Conservation (phyloP, 2,113 vertebrate species). For the Salvator merianae region DNA sequence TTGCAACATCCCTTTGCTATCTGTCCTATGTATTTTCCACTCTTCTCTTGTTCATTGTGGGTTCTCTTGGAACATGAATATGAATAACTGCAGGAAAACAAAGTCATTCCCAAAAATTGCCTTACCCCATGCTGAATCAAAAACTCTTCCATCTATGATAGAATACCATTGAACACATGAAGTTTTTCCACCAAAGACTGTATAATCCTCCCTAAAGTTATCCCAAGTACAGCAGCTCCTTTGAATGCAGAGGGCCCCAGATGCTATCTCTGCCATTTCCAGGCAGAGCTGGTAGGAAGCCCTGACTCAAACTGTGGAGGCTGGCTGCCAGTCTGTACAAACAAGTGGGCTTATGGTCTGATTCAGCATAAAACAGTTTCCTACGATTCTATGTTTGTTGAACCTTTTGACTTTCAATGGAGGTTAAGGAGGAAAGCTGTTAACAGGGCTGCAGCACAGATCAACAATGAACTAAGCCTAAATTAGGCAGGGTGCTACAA, state of each 20-base stretch:
- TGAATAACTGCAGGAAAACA: background rate
- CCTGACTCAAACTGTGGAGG: too few relatives aligned
- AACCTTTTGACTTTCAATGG: background rate
- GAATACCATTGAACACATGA: background rate
- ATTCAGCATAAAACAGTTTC: too few relatives aligned
- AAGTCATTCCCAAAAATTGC: background rate
- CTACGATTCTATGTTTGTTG: background rate
- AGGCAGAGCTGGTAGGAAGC: too few relatives aligned
- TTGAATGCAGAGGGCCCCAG: too few relatives aligned
- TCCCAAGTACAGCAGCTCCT: too few relatives aligned
- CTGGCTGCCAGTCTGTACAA: too few relatives aligned
- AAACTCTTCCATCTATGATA: background rate
- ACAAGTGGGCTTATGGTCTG: too few relatives aligned
- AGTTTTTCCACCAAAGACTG: conserved; percentile 3
- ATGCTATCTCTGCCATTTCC: too few relatives aligned
- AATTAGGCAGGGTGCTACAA: background rate
- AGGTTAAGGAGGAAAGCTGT: background rate
- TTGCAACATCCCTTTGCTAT: too few relatives aligned
- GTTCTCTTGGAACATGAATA: background rate
- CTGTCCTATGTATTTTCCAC: too few relatives aligned
- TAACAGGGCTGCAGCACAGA: background rate
- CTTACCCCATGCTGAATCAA: background rate
- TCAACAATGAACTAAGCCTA: conserved; percentile 19
- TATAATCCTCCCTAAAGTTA: background rate
- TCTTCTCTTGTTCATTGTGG: too few relatives aligned